These are phyloP conservation scores for Natator depressus DNA, from an alignment of 2,113 vertebrate genomes.

Conservation along the genomic window DNA sequence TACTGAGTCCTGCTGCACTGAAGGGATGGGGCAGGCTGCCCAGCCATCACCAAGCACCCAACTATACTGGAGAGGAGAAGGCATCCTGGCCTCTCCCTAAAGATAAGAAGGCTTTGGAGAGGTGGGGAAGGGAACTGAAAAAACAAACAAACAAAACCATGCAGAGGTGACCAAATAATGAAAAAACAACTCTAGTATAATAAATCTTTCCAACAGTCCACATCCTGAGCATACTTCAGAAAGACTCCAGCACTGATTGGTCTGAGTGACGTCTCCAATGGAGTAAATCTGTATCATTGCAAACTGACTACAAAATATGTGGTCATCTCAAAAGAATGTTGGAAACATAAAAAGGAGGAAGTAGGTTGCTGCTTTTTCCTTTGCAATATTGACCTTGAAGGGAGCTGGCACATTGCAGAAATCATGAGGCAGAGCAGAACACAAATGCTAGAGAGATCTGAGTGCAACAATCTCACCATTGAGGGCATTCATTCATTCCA, in stretches of 20 bases:
- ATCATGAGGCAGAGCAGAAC: background rate
- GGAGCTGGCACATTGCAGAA: background rate
- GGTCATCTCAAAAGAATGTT: background rate
- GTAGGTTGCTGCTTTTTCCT: accelerated
- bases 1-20: accelerated
- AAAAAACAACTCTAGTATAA: background rate
- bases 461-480: background rate
- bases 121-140: background rate
- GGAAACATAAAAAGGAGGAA: background rate
- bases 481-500: background rate
- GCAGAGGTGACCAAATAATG: background rate
- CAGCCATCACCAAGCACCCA: background rate
- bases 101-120: background rate
- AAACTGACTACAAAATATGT: constrained; percentile 23
- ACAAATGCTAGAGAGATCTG: background rate
- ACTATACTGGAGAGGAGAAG: background rate
- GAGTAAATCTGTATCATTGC: background rate
- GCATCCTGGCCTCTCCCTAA: background rate
- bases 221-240: background rate
- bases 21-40: background rate
- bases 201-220: background rate
- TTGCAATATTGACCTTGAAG: background rate
- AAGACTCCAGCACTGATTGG: background rate
- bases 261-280: background rate
- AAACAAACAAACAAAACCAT: background rate